Evolutionary conservation across 1,140 invertebrate genomes (phyloP).

Genomic region (Wasmannia auropunctata): DNA sequence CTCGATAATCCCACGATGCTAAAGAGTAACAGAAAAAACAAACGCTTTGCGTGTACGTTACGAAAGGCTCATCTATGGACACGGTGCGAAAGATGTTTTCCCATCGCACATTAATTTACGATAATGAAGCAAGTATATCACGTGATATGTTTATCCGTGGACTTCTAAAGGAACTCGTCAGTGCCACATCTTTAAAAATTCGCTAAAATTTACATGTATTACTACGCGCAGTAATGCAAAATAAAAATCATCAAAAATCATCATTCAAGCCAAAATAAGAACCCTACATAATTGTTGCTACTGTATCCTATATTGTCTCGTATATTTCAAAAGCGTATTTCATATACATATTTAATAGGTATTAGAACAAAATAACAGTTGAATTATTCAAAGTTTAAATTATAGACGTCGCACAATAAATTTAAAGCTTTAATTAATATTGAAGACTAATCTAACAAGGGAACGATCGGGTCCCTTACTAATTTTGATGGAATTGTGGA

Average conservation of each 20-base stretch:
- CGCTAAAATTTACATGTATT: no score
- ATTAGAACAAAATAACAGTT: neutral
- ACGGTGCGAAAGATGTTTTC: neutral
- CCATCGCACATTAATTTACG: neutral
- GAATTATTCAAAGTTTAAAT: constrained; percentile 12
- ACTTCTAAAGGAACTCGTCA: neutral
- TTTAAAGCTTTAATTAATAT: neutral
- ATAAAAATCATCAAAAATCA: neutral
- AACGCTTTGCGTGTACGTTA: constrained; percentile 36
- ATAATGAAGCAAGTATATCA: neutral
- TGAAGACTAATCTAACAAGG: no score
- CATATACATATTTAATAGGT: neutral
- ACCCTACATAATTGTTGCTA: neutral
- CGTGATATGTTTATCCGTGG: neutral
- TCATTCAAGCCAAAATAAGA: neutral
- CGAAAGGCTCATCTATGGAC: neutral
- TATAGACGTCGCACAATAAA: neutral
- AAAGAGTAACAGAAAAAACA: constrained; percentile 34
- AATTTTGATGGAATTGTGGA: no score
- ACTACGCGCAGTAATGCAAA: neutral
- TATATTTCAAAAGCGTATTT: neutral
- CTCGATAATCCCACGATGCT: constrained; percentile 68
- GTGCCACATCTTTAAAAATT: neutral
- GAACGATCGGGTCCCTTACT: no score
- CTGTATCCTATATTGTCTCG: no score